phyloP scores from a whole-genome alignment of 2,113 vertebrate species.

The Cebidichthys violaceus region DNA sequence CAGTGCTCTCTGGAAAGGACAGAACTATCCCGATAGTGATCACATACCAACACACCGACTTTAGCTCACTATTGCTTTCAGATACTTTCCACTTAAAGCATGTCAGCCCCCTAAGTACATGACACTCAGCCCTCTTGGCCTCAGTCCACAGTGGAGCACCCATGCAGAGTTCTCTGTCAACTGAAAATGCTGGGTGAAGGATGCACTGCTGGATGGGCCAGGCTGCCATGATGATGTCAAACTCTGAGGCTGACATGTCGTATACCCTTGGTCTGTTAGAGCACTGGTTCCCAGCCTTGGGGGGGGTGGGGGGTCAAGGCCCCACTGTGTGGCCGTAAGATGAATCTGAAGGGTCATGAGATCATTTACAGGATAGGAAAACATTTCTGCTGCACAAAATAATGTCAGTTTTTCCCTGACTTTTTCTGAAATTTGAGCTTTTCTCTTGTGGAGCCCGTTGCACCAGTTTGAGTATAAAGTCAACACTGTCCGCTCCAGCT shows the following conservation, averaged over 20 bases:
- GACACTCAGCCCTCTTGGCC: conserved; percentile 44
- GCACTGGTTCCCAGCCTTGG: conserved; percentile 71
- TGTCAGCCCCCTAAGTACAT: conserved; percentile 55
- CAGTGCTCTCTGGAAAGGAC: conserved; percentile 84
- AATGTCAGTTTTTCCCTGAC: not conserved
- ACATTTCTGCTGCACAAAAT: not conserved
- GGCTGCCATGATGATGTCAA: conserved; percentile 50
- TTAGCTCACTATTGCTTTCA: conserved; percentile 39
- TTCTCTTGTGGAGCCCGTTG: not conserved
- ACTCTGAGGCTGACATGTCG: conserved; percentile 59
- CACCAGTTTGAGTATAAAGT: not conserved
- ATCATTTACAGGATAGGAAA: not conserved
- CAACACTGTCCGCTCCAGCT: no score
- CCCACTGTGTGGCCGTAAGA: not conserved
- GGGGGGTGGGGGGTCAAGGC: not conserved
- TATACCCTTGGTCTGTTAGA: conserved; percentile 42
- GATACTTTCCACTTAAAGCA: conserved; percentile 54
- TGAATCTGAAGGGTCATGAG: not conserved
- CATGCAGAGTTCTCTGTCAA: conserved; percentile 20
- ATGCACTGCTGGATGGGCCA: conserved; percentile 58
- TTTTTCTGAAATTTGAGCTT: not conserved
- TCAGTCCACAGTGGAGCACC: conserved; percentile 56
- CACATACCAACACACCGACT: conserved; percentile 28
- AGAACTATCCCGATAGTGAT: conserved; percentile 47
- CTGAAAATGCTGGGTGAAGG: conserved; percentile 35